phyloP scores from a whole-genome alignment of 2,113 vertebrate genomes.

The Peromyscus californicus region DNA sequence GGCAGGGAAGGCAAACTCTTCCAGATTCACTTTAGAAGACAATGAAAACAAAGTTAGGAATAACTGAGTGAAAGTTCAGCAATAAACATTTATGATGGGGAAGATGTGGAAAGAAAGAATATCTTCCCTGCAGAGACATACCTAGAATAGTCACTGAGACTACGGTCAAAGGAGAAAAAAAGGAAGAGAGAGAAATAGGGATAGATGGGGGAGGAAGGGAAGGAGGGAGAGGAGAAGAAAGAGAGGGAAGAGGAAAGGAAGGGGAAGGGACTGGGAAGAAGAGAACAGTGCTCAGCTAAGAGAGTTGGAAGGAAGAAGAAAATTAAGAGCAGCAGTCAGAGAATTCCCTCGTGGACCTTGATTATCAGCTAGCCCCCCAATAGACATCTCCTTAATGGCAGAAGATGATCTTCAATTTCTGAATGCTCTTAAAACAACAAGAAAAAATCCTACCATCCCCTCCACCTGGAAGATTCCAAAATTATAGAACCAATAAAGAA shows the following conservation, averaged over 20 bases:
- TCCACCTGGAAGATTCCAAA: neutral
- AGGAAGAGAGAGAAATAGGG: neutral
- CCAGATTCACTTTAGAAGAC: neutral
- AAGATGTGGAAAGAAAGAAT: neutral
- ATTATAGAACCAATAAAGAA: neutral
- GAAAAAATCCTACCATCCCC: neutral
- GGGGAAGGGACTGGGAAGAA: neutral
- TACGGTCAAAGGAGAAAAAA: neutral
- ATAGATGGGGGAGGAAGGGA: neutral
- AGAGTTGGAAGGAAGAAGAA: neutral
- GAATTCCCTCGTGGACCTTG: no score
- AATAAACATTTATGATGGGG: neutral
- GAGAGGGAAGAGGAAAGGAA: neutral
- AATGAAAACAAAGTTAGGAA: neutral
- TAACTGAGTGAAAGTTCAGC: neutral
- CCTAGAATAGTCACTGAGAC: neutral
- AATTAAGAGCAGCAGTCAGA: neutral
- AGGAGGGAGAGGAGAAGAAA: neutral
- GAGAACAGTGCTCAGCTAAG: neutral
- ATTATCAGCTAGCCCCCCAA: neutral
- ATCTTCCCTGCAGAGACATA: neutral
- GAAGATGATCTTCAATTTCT: neutral
- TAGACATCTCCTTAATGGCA: neutral
- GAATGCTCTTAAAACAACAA: neutral
- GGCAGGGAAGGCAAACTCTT: neutral